A percentile compares a stretch with the other conserved stretches of the same genome.
These are phyloP conservation scores for Drosophila macrospina DNA, from an alignment of 2,888 invertebrate species.

Conservation along the genomic window DNA sequence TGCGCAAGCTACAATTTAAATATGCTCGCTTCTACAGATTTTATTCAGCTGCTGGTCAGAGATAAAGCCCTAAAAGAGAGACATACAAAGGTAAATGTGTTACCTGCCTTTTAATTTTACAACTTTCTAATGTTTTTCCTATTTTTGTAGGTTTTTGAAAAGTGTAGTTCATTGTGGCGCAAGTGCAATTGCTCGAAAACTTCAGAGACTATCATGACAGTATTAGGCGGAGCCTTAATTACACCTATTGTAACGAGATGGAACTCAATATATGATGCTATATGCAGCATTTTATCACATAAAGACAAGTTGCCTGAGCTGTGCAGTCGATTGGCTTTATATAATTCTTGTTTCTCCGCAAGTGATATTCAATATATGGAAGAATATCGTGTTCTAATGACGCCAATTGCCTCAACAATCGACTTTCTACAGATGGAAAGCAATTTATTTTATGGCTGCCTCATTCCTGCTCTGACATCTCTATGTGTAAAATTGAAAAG, in stretches of 20 bases:
- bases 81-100: conserved; percentile 26
- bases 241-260: conserved; percentile 28
- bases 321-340: conserved; percentile 38
- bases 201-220: background rate
- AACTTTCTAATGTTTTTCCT: too few relatives aligned
- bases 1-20: conserved; percentile 38
- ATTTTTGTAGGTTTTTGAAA: conserved; percentile 34
- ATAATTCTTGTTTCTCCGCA: conserved; percentile 39
- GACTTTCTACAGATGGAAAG: conserved; percentile 41
- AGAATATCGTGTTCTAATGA: conserved; percentile 41
- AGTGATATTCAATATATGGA: conserved; percentile 47
- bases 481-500: conserved; percentile 47
- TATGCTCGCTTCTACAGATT: conserved; percentile 35
- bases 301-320: conserved; percentile 35
- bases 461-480: conserved; percentile 48
- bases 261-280: conserved; percentile 45
- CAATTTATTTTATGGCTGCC: conserved; percentile 48
- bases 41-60: conserved; percentile 20
- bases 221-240: conserved; percentile 17
- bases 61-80: conserved; percentile 27
- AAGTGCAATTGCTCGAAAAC: conserved; percentile 25
- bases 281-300: conserved; percentile 41
- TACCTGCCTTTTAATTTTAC: too few relatives aligned
- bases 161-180: conserved; percentile 44
- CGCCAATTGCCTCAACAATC: conserved; percentile 46